Conservation (phyloP, 2,888 invertebrate species). For the Pandemis cinnamomeana region DNA sequence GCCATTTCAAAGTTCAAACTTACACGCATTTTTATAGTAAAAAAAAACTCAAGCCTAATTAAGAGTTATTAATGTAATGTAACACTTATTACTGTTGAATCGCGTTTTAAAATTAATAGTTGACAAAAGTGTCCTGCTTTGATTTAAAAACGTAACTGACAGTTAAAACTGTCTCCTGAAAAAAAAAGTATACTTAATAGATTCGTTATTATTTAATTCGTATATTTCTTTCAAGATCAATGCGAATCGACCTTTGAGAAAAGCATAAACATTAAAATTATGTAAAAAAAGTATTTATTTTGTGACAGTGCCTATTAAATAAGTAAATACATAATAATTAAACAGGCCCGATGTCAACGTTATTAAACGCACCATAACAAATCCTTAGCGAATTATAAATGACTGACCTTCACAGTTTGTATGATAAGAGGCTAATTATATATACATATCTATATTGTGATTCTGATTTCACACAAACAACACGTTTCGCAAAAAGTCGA, state of each 20-base stretch:
- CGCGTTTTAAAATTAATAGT: too few species aligned
- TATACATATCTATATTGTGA: background rate
- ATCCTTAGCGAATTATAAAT: background rate
- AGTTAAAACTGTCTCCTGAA: too few species aligned
- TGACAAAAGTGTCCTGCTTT: too few species aligned
- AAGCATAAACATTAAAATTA: background rate
- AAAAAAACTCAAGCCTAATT: too few species aligned
- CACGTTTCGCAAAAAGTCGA: conserved; percentile 5
- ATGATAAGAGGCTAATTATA: conserved; percentile 6
- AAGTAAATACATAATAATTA: background rate
- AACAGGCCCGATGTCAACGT: background rate
- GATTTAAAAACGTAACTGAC: too few species aligned
- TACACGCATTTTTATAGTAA: too few species aligned
- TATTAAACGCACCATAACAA: background rate
- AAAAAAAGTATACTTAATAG: too few species aligned
- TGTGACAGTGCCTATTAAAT: background rate
- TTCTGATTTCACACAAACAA: background rate
- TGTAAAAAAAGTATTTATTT: background rate
- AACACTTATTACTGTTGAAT: too few species aligned
- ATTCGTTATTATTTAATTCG: too few species aligned
- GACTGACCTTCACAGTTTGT: background rate
- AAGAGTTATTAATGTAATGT: too few species aligned
- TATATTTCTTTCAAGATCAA: background rate
- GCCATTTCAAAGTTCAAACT: too few species aligned
- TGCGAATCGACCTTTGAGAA: background rate